Percentiles rank a stretch among this genome's conserved stretches.
phyloP scores from a whole-genome alignment of 1,140 invertebrate species.

The Psix sp. region DNA sequence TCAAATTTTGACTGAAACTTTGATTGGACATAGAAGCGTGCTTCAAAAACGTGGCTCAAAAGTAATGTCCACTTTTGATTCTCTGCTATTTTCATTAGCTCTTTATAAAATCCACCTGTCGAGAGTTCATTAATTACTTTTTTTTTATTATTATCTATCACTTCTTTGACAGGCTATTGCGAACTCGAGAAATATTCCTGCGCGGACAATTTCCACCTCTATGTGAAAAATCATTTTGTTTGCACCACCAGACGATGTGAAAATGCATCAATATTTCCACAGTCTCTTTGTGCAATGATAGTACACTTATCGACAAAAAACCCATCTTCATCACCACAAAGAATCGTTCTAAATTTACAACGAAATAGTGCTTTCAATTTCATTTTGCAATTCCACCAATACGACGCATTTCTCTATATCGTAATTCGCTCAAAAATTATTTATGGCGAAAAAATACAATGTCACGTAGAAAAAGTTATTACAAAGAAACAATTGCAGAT shows the following conservation, averaged over 20 bases:
- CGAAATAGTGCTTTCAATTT: constrained; percentile 11
- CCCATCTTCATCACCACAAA: constrained; percentile 32
- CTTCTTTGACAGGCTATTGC: constrained; percentile 6
- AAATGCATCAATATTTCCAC: constrained; percentile 31
- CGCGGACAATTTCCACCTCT: constrained; percentile 16
- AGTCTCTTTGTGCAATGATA: constrained; percentile 36
- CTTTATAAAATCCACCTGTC: too few relatives aligned
- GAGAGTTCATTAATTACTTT: constrained; percentile 14
- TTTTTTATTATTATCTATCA: constrained; percentile 1
- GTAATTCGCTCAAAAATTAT: background rate
- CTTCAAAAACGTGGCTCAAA: too few relatives aligned
- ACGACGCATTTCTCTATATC: constrained; percentile 9
- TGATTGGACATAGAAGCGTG: too few relatives aligned
- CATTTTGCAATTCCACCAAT: constrained; percentile 21
- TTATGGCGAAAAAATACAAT: too few relatives aligned
- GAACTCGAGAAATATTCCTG: constrained; percentile 12
- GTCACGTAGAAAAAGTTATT: too few relatives aligned
- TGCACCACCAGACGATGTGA: constrained; percentile 14
- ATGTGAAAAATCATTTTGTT: constrained; percentile 31
- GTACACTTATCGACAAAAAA: constrained; percentile 32
- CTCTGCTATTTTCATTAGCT: too few relatives aligned
- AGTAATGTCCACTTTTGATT: too few relatives aligned
- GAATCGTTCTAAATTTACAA: constrained; percentile 9
- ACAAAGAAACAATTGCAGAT: too few relatives aligned
- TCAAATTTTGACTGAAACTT: too few relatives aligned